These are phyloP conservation scores for Esox lucius DNA, from an alignment of 2,797 vertebrate genomes.

Conservation along the genomic window DNA sequence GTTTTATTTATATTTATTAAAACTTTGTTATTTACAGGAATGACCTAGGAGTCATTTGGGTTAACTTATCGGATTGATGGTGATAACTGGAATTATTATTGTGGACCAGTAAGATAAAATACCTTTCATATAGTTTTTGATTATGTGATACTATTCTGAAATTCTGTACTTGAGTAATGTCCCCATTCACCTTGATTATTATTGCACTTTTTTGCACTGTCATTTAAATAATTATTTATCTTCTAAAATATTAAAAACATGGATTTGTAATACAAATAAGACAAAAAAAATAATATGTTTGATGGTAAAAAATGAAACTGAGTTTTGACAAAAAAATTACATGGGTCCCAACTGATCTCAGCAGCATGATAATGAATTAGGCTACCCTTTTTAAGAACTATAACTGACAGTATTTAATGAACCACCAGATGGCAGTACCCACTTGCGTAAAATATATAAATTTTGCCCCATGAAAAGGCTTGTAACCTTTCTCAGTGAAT, in stretches of 20 bases:
- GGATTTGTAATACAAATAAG: not conserved
- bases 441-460: not conserved
- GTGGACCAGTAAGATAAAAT: not conserved
- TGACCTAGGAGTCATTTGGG: too few species aligned
- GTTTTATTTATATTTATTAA: too few species aligned
- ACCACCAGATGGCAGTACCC: slow-evolving; percentile 5
- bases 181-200: slow-evolving; percentile 75
- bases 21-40: too few species aligned
- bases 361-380: not conserved
- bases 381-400: not conserved
- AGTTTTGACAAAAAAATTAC: too few species aligned
- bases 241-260: slow-evolving; percentile 90
- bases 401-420: not conserved
- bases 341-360: not conserved
- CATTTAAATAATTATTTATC: slow-evolving; percentile 85
- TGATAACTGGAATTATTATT: not conserved
- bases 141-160: slow-evolving; percentile 92
- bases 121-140: slow-evolving; percentile 93
- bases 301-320: not conserved
- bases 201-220: slow-evolving; percentile 95
- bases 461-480: not conserved
- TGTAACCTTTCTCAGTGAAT: not conserved
- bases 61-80: not conserved
- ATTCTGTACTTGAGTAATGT: slow-evolving; percentile 77
- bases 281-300: not conserved